Evolutionary conservation across 2,113 vertebrate species (phyloP), one percentile per base, ranked within the genome.

Genomic region (Sula dactylatra): DNA sequence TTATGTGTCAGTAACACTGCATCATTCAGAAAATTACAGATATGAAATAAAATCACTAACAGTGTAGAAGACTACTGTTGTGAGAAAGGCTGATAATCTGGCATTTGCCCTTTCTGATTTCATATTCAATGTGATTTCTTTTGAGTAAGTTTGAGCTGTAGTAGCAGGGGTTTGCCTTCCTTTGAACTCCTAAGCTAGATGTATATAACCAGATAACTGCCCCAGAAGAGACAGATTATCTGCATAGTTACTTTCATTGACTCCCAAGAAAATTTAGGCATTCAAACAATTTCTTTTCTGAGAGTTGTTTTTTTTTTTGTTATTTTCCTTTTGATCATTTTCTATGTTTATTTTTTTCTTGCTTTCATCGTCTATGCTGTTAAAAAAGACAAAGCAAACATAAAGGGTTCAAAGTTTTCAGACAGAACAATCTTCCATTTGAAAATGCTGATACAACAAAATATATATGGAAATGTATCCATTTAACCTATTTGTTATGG

Each of bases 261-360:
- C 20, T 54, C 12, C 5, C 9, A 69, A 25, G 17, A 79, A 40
- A n/a, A 66, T 49, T 18, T 29, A 67, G 6, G 22, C 8, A 29
- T 58, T 72, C 16, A 87, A 47, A 76, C 4, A 2, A 19, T 7
- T 56, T 2, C 2, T 71, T 69, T 76, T 58, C 34, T 58, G 11
- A 59, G 10, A 54, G 29, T 14, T 52, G 4, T 10, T 15, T 15
- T 26, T 73, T 17, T 13, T 26, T 73, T 17, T 13, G 21, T 73
- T 19, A 50, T 17, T 8, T 18, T 18, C 2, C 3, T 56, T 69
- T 70, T 45, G 8, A 69, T 72, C 0, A 18, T 80, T 69, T 81
- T 58, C 10, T 47, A 0, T 58, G 5, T 42, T 40, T 0, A 21
- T 65, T 42, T 40, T 0, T 25, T 65, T 36, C 38, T n/a, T 36